A percentile compares a stretch with the other conserved stretches of the same genome.
Conservation (phyloP, 1,140 invertebrate species). For the Arctopsyche grandis region DNA sequence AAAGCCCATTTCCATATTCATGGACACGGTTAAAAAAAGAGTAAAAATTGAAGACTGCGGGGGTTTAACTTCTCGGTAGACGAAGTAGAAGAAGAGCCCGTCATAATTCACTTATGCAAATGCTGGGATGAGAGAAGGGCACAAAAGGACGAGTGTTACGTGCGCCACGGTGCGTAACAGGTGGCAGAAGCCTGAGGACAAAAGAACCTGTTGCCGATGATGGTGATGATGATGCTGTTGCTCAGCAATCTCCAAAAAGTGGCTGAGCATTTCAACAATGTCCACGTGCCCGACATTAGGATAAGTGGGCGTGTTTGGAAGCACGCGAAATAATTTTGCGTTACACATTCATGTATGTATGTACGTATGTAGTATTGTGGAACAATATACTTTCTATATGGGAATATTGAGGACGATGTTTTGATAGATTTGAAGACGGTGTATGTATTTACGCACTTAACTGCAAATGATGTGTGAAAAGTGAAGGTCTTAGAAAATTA, state of each 20-base stretch:
- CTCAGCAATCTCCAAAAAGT: background rate
- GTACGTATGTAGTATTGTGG: background rate
- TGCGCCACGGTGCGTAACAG: conserved; percentile 12
- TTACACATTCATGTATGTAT: background rate
- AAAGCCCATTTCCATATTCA: conserved; percentile 12
- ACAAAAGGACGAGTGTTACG: conserved; percentile 21
- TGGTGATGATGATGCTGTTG: background rate
- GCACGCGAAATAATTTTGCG: background rate
- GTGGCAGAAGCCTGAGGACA: conserved; percentile 27
- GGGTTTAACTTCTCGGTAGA: background rate
- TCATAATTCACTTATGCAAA: conserved; percentile 41
- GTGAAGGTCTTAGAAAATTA: conserved; percentile 36
- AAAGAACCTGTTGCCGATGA: background rate
- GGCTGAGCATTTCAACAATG: background rate
- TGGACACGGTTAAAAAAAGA: background rate
- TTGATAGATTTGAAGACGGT: background rate
- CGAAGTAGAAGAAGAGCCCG: background rate
- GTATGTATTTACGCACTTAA: background rate
- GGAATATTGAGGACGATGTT: background rate
- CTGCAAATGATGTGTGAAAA: conserved; percentile 20
- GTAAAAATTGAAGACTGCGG: background rate
- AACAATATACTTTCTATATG: background rate
- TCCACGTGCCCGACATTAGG: background rate
- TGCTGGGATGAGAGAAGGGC: conserved; percentile 1
- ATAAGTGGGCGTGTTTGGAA: background rate